A percentile compares a stretch with the other conserved stretches of the same genome.
Conservation (phyloP, 2,797 vertebrate species). For the Chaetodon trifasciatus region DNA sequence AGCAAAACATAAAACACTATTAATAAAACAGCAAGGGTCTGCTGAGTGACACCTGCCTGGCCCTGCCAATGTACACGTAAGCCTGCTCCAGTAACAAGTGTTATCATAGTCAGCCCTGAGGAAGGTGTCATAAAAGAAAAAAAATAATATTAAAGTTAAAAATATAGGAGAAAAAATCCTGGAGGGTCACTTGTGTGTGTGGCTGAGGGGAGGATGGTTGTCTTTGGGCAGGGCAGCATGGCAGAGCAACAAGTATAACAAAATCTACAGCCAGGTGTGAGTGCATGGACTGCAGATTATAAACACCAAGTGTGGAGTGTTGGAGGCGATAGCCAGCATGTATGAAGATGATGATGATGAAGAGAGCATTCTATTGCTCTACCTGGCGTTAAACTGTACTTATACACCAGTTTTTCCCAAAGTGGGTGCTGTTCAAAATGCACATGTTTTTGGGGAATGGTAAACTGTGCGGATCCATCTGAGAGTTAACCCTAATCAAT, state of each 20-base stretch:
- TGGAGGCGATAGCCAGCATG: conserved; percentile 49
- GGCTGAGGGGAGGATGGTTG: conserved; percentile 36
- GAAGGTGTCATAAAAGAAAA: conserved; percentile 63
- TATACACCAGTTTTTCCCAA: neutral
- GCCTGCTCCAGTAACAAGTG: conserved; percentile 65
- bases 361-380: neutral
- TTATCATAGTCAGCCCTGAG: conserved; percentile 71
- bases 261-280: conserved; percentile 64
- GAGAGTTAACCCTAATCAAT: too few relatives aligned
- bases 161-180: conserved; percentile 54
- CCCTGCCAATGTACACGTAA: conserved; percentile 72
- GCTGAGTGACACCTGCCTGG: conserved; percentile 76
- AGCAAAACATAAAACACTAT: conserved; percentile 73
- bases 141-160: conserved; percentile 41
- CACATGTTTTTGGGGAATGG: too few relatives aligned
- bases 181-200: conserved; percentile 30
- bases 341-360: conserved; percentile 5
- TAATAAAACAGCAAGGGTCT: conserved; percentile 74
- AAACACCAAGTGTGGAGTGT: conserved; percentile 43
- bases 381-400: neutral
- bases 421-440: neutral
- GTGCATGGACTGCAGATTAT: conserved; percentile 46
- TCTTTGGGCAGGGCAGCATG: conserved; percentile 25
- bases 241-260: conserved; percentile 57
- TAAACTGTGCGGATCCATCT: too few relatives aligned